Percentiles rank a stretch among this genome's conserved stretches.
Conservation (phyloP, 2,113 vertebrate species). For the Drymodes brunneopygia region DNA sequence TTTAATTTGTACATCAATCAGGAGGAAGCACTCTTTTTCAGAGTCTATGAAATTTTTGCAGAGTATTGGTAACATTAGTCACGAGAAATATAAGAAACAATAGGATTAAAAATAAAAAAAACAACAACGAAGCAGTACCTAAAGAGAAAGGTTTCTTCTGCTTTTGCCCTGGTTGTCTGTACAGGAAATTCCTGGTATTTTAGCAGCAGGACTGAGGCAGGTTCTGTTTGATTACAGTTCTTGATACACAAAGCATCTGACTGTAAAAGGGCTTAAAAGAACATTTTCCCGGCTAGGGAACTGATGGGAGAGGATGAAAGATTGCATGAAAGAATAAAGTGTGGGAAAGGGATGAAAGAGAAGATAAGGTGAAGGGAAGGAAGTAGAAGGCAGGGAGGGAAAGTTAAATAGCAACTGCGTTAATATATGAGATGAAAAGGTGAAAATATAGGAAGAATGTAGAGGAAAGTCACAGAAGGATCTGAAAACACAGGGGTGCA, state of each 20-base stretch:
- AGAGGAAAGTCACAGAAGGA: neutral
- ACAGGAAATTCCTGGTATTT: neutral
- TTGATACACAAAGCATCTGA: neutral
- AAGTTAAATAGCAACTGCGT: neutral
- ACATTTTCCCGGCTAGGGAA: neutral
- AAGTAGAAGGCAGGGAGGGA: neutral
- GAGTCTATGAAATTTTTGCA: neutral
- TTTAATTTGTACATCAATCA: neutral
- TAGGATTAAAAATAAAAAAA: neutral
- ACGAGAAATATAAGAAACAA: rapidly evolving
- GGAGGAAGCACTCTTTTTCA: neutral
- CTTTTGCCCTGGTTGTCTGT: neutral
- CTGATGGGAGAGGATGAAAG: neutral
- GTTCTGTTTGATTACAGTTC: neutral
- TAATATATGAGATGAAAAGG: neutral
- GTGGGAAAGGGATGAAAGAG: neutral
- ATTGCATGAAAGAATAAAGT: neutral
- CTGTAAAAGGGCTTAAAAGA: neutral
- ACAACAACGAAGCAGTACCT: rapidly evolving
- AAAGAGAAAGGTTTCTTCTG: neutral
- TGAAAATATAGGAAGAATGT: neutral
- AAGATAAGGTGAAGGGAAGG: neutral
- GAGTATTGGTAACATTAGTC: neutral
- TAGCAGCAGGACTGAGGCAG: neutral
- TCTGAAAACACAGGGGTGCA: neutral